Evolutionary conservation across 2,888 invertebrate species (phyloP), one percentile per base, ranked within the genome.

Genomic region (Aporophyla lueneburgensis): DNA sequence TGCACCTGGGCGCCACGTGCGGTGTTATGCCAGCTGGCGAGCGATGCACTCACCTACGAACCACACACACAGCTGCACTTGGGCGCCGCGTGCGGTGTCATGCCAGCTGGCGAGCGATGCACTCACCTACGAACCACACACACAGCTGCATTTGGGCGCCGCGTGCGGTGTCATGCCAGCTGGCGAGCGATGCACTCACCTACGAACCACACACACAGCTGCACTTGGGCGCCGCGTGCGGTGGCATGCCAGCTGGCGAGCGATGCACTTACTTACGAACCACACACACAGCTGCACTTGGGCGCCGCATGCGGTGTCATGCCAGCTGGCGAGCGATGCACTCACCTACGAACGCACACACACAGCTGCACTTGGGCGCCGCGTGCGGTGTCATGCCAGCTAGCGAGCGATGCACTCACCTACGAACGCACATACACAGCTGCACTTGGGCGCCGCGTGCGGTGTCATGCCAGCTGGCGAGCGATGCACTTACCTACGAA

Each of bases 1-100:
- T 75, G 76, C n/a, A 49, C 5, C 33, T 19, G 61, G 19, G 58
- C 24, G 27, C 56, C 9, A 16, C 12, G 16, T 9, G 65, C n/a
- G 1, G 19, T 27, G 5, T 14, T 12, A n/a, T n/a, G 9, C 21
- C 27, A 5, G 24, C 4, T 5, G 40, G 61, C 40, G 61, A 67
- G 24, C 4, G 1, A 5, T 43, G 2, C 12, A 56, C 3, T 2
- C 33, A 33, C 33, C 33, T 3, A 33, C n/a, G n/a, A n/a, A n/a
- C n/a, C n/a, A n/a, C n/a, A n/a, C n/a, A n/a, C n/a, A n/a, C 33
- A 33, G 46, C 43, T 76, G 76, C n/a, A 49, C 5, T 46, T 19
- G 61, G 14, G 58, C 24, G 27, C 56, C 9, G 19, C 12, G 16
- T 9, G 66, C 24, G 1, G 19, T 27, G 5, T 16, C 16, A 33